Percentiles rank a stretch among this genome's conserved stretches.
phyloP scores from a whole-genome alignment of 2,113 vertebrate genomes.

The Aldabrachelys gigantea region DNA sequence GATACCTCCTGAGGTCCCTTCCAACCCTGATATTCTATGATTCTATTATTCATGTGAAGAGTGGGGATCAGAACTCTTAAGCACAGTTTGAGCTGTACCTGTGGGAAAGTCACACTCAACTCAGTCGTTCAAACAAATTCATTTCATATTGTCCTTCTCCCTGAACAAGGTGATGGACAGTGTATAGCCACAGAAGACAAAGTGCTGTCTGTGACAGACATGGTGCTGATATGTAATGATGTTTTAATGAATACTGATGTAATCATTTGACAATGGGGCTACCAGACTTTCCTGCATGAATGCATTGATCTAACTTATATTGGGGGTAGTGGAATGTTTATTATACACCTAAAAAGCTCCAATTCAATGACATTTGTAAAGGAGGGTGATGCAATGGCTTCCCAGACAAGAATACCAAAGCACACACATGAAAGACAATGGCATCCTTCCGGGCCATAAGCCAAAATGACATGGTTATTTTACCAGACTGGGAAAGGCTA shows the following conservation, averaged over 20 bases:
- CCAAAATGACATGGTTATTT: neutral
- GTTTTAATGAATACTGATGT: neutral
- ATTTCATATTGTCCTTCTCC: neutral
- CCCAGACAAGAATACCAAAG: neutral
- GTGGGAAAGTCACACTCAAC: neutral
- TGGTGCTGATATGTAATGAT: accelerated
- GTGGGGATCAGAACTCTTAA: neutral
- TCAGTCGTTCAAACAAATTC: neutral
- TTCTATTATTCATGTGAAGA: neutral
- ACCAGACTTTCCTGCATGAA: neutral
- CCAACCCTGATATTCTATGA: too few species aligned
- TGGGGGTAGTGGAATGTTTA: neutral
- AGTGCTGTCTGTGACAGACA: accelerated
- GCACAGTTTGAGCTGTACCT: neutral
- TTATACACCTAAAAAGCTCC: neutral
- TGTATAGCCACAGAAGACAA: neutral
- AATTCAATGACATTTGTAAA: neutral
- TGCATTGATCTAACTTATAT: neutral
- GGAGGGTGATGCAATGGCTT: neutral
- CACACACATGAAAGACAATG: neutral
- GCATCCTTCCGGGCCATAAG: neutral
- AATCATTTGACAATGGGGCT: neutral
- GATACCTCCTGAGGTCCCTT: too few species aligned
- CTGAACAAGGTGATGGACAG: neutral
- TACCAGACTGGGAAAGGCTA: neutral